A percentile compares a stretch with the other conserved stretches of the same genome.
phyloP scores from a whole-genome alignment of 2,797 vertebrate genomes.

The Acanthurus leucopareius region DNA sequence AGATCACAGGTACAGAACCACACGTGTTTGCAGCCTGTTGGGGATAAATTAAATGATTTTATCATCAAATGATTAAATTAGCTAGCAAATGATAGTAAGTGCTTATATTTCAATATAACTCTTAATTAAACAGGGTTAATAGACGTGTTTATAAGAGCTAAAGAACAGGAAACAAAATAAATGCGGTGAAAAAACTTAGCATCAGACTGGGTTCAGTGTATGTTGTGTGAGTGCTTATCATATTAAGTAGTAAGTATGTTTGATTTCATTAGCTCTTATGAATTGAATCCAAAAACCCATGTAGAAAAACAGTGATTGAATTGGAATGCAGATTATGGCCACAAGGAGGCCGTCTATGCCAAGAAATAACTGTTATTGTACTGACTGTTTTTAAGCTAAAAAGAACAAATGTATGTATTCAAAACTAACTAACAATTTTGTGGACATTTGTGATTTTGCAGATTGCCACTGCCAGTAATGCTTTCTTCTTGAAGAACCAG shows the following conservation, averaged over 20 bases:
- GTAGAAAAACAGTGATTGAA: background rate
- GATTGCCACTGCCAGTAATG: constrained; percentile 61
- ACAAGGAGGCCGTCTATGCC: constrained; percentile 59
- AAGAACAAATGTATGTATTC: background rate
- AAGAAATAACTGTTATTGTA: background rate
- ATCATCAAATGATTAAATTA: no score
- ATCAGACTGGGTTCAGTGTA: no score
- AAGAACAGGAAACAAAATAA: no score
- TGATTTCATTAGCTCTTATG: no score
- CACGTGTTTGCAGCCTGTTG: background rate
- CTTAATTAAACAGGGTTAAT: no score
- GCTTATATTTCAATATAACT: no score
- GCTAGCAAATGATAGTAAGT: no score
- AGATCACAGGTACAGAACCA: constrained; percentile 82
- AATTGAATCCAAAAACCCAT: background rate
- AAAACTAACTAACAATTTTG: background rate
- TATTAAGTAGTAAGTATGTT: no score
- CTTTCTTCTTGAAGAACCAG: constrained; percentile 66
- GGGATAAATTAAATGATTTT: no score
- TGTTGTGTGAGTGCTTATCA: no score
- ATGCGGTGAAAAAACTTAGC: no score
- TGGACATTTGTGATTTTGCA: constrained; percentile 38
- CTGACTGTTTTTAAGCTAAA: background rate
- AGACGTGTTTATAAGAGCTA: no score
- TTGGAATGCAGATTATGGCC: constrained; percentile 37